Conservation (phyloP, 2,888 invertebrate species). For the Zelleria hepariella region DNA sequence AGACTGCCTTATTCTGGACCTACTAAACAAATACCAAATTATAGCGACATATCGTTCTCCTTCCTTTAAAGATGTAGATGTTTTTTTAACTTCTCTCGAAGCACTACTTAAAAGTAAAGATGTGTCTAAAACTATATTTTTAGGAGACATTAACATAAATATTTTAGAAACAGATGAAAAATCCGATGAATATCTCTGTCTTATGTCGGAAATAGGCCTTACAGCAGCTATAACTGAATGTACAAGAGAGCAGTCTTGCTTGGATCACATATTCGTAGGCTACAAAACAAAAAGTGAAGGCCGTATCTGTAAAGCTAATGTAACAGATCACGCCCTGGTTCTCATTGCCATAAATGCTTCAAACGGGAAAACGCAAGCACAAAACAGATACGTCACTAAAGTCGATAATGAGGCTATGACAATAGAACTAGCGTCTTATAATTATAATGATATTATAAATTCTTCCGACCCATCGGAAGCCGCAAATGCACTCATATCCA, state of each 20-base stretch:
- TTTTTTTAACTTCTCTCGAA: neutral
- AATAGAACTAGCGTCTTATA: neutral
- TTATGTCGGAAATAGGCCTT: neutral
- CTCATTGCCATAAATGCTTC: neutral
- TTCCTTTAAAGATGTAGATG: neutral
- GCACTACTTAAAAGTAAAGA: neutral
- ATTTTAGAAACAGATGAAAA: neutral
- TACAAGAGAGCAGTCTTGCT: neutral
- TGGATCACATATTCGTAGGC: neutral
- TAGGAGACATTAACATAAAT: neutral
- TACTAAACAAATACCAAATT: neutral
- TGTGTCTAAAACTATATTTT: neutral
- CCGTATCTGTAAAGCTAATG: neutral
- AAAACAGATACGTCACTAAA: neutral
- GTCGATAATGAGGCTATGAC: neutral
- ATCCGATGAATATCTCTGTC: neutral
- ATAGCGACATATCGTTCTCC: neutral
- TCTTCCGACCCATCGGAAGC: neutral
- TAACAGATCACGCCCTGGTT: neutral
- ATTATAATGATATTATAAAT: neutral
- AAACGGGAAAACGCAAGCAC: neutral
- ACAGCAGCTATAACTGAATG: neutral
- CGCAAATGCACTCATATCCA: neutral
- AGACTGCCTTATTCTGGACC: neutral
- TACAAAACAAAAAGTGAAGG: neutral